Base-by-base conservation (phyloP, 2,888 invertebrate species). In the Auanema freiburgensis region DNA sequence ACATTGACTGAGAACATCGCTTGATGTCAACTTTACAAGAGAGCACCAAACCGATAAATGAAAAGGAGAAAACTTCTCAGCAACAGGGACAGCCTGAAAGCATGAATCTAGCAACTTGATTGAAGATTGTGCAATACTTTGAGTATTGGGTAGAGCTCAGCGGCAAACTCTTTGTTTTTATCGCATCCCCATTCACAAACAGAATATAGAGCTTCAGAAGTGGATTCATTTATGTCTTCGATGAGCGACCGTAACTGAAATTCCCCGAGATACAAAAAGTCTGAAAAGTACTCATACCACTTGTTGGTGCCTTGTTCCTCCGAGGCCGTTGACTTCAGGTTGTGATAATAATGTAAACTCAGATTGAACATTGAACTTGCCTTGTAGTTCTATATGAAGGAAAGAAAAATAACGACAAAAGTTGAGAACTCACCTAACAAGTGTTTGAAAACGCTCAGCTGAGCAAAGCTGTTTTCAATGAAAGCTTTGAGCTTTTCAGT, bases 261-360 rank as follows among this genome's bases (percentile, higher is more conserved):
- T 21, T 40, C 33, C 25, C 14, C 12, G 12, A 24, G 40, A 54
- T 16, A 24, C 24, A 40, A 10, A 6, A 21, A 25, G 21, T 24
- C 16, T 52, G 1, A 21, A 51, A 51, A 52, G n/a, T 25, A 57
- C 11, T 2, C 59, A n/a, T 42, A 69, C 70, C 57, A 74, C n/a
- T 42, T 67, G 65, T 54, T 77, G 77, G 64, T 78, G 78, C 14
- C 68, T 68, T 11, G 71, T 55, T 16, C 70, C 69, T 2, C 78
- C 78, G 18, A 78, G 65, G 4, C 74, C 78, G 49, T 76, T 76
- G 53, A 78, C 70, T 12, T 63, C 60, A 11, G 74, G 74, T 12
- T 65, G 60, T 14, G 62, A 58, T 24, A 75, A 70, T 3, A 64
- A 59, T 2, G 67, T 57, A 46, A 77, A 74, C 51, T 76, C 76